Percentiles rank a stretch among this genome's conserved stretches.
phyloP scores from a whole-genome alignment of 2,797 vertebrate genomes.

The Microctenopoma steveboyesi region DNA sequence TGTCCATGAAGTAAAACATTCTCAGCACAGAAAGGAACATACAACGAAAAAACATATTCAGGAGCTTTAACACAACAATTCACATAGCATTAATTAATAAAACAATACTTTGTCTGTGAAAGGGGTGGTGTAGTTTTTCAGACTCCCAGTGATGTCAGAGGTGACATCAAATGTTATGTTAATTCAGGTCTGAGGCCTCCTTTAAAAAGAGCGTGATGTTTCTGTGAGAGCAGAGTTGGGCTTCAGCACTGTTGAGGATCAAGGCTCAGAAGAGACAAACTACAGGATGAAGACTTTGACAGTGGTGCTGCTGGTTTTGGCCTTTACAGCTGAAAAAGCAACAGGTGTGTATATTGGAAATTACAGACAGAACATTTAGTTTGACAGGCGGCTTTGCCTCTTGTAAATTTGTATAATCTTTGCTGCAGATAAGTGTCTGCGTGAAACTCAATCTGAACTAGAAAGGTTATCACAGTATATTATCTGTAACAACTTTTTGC shows the following conservation, averaged over 20 bases:
- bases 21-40: not conserved
- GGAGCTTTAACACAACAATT: not conserved
- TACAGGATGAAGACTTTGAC: constrained; percentile 75
- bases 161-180: constrained; percentile 81
- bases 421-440: not conserved
- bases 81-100: not conserved
- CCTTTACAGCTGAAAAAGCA: constrained; percentile 60
- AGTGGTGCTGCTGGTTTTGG: constrained; percentile 66
- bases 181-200: constrained; percentile 73
- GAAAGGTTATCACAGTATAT: too few relatives aligned
- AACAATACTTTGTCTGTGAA: constrained; percentile 18
- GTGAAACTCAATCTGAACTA: not conserved
- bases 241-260: constrained; percentile 64
- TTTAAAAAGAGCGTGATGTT: constrained; percentile 75
- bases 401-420: not conserved
- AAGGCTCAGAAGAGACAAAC: constrained; percentile 51
- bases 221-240: constrained; percentile 60
- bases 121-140: constrained; percentile 56
- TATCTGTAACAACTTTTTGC: not conserved
- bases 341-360: constrained; percentile 75
- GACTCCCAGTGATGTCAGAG: constrained; percentile 74
- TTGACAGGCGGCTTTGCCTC: not conserved
- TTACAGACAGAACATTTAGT: not conserved
- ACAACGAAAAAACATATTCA: not conserved
- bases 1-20: not conserved